A percentile compares a stretch with the other conserved stretches of the same genome.
Evolutionary conservation across 2,797 vertebrate species (phyloP).

Genomic region (Loriculus beryllinus): DNA sequence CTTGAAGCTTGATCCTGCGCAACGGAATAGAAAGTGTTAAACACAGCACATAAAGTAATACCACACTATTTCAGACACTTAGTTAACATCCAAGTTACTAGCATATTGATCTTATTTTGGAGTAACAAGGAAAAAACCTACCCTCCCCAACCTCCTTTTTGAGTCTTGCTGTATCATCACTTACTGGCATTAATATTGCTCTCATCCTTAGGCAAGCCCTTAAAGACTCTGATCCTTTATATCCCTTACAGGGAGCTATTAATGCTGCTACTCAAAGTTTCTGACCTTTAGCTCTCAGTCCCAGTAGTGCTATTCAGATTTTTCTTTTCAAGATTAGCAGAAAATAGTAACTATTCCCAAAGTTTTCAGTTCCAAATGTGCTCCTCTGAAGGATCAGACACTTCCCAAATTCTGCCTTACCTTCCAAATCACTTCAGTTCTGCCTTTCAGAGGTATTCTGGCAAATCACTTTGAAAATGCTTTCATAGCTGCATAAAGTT

Average conservation of each 20-base stretch:
- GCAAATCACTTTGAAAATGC: background rate
- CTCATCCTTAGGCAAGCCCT: conserved; percentile 13
- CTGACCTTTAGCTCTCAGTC: conserved; percentile 61
- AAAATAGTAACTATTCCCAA: conserved; percentile 17
- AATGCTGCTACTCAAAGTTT: conserved; percentile 48
- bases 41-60: background rate
- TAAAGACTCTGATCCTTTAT: conserved; percentile 42
- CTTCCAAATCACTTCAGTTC: background rate
- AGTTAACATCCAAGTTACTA: background rate
- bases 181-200: background rate
- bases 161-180: background rate
- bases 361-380: background rate
- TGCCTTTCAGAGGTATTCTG: background rate
- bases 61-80: background rate
- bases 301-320: conserved; percentile 26
- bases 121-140: background rate
- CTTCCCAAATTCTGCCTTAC: background rate
- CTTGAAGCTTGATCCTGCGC: background rate
- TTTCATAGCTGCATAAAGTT: background rate
- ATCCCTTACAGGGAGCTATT: conserved; percentile 56
- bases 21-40: background rate
- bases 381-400: background rate
- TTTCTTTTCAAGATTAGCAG: conserved; percentile 11
- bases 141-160: background rate
- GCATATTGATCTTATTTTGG: background rate